Percentiles rank a stretch among this genome's conserved stretches.
phyloP scores from a whole-genome alignment of 1,140 invertebrate genomes.

The Zaprionus capensis region DNA sequence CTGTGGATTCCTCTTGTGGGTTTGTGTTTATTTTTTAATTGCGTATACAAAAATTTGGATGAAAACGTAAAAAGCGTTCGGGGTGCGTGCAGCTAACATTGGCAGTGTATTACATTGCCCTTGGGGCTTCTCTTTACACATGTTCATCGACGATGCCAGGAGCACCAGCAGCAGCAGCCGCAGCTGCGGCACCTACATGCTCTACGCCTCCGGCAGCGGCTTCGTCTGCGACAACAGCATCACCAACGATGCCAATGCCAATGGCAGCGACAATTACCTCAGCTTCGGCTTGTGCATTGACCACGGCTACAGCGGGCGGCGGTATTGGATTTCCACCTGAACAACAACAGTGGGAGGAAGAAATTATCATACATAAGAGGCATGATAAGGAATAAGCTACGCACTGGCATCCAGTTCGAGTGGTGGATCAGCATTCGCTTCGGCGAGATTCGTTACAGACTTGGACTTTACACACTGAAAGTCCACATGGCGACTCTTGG shows the following conservation, averaged over 20 bases:
- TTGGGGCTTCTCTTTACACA: slow-evolving; percentile 33
- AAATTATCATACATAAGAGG: neutral
- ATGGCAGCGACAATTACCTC: slow-evolving; percentile 42
- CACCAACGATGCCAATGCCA: slow-evolving; percentile 28
- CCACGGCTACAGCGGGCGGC: slow-evolving; percentile 62
- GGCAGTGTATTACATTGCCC: slow-evolving; percentile 57
- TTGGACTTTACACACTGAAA: slow-evolving; percentile 98
- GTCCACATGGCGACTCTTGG: slow-evolving; percentile 99
- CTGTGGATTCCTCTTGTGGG: slow-evolving; percentile 9
- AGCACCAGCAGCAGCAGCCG: slow-evolving; percentile 42
- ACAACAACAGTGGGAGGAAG: slow-evolving; percentile 7
- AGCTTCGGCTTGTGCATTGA: slow-evolving; percentile 62
- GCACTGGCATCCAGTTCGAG: slow-evolving; percentile 87
- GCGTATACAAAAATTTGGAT: slow-evolving; percentile 68
- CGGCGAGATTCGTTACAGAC: slow-evolving; percentile 96
- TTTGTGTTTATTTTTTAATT: slow-evolving; percentile 56
- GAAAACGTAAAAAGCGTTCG: slow-evolving; percentile 70
- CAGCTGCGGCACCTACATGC: slow-evolving; percentile 56
- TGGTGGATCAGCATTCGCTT: slow-evolving; percentile 94
- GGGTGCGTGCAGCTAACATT: slow-evolving; percentile 59
- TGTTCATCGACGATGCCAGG: slow-evolving; percentile 59
- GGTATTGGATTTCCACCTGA: slow-evolving; percentile 86
- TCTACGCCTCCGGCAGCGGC: slow-evolving; percentile 72
- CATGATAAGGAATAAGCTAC: slow-evolving; percentile 20
- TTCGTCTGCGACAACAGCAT: slow-evolving; percentile 74